A percentile compares a stretch with the other conserved stretches of the same genome.
phyloP scores from a whole-genome alignment of 1,140 invertebrate genomes.

The Aphaenogaster ashmeadi region DNA sequence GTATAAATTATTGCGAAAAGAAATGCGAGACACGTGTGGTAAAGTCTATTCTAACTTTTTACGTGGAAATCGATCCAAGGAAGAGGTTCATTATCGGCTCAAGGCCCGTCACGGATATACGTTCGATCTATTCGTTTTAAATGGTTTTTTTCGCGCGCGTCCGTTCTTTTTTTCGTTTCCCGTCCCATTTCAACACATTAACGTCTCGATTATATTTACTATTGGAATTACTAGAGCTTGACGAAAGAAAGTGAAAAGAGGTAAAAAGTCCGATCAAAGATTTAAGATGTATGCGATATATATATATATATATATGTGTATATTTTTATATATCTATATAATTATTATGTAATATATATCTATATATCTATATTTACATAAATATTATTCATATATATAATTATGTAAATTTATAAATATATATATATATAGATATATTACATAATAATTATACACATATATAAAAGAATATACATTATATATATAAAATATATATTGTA shows the following conservation, averaged over 20 bases:
- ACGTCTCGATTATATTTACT: conserved; percentile 23
- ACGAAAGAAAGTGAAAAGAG: conserved; percentile 17
- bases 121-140: conserved; percentile 51
- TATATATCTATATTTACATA: not conserved
- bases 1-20: not conserved
- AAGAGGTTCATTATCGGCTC: conserved; percentile 45
- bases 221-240: conserved; percentile 57
- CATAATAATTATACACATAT: no score
- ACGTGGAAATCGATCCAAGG: conserved; percentile 29
- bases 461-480: no score
- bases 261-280: conserved; percentile 42
- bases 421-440: no score
- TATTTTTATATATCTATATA: not conserved
- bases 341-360: not conserved
- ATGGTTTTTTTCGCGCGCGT: conserved; percentile 21
- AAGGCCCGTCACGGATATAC: conserved; percentile 21
- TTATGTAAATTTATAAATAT: no score
- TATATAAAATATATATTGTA: no score
- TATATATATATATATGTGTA: not conserved
- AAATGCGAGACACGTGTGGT: not conserved
- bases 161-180: conserved; percentile 19
- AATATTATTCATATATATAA: not conserved
- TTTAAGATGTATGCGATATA: not conserved
- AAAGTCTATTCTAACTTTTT: not conserved
- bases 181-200: conserved; percentile 5